Percentiles rank a stretch among this genome's conserved stretches.
Conservation (phyloP, 2,797 vertebrate species). For the Propithecus deckenii region DNA sequence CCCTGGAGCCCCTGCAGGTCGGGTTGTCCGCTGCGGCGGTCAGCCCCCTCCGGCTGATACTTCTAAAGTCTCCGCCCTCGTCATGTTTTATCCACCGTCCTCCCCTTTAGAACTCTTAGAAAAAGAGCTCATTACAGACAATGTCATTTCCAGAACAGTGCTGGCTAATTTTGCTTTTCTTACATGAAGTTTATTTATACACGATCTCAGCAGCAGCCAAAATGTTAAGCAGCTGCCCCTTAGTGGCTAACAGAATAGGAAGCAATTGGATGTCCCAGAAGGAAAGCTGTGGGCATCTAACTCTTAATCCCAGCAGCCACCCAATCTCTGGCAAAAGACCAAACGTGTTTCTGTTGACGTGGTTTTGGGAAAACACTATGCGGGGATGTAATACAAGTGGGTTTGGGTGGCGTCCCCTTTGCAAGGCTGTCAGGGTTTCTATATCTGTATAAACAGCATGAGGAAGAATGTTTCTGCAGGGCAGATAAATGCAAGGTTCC, state of each 20-base stretch:
- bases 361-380: neutral
- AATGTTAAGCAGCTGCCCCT: neutral
- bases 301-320: neutral
- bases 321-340: neutral
- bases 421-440: too few relatives aligned
- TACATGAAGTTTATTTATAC: neutral
- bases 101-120: neutral
- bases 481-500: neutral
- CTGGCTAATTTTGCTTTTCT: neutral
- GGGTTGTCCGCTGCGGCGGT: fast-evolving
- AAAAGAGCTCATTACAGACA: neutral
- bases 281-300: neutral
- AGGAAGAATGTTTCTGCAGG: neutral
- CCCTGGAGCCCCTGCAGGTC: too few relatives aligned
- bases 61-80: neutral
- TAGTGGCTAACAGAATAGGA: neutral
- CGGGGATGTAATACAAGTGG: neutral
- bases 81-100: too few relatives aligned
- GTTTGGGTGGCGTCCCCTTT: neutral
- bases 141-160: neutral
- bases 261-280: neutral
- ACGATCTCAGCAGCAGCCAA: neutral
- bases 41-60: neutral
- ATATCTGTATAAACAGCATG: neutral
- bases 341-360: neutral